phyloP scores from a whole-genome alignment of 2,113 vertebrate genomes.

The Zosterops lateralis region DNA sequence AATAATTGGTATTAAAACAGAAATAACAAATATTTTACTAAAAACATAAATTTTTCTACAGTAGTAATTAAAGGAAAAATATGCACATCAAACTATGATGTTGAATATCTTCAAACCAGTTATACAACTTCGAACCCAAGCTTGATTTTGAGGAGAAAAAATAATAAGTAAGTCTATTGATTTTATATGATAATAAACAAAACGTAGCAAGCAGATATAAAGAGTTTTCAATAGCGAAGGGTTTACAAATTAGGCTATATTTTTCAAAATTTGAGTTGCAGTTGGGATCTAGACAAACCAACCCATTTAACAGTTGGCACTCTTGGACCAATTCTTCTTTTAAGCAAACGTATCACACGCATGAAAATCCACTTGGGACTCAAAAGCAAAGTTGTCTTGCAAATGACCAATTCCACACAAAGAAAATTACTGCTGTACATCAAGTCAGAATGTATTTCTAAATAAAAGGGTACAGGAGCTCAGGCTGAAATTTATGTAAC shows the following conservation, averaged over 20 bases:
- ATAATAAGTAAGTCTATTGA: background rate
- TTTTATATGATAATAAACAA: background rate
- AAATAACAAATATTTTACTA: background rate
- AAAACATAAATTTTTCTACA: background rate
- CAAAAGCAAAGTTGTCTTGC: background rate
- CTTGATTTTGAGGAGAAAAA: background rate
- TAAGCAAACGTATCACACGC: background rate
- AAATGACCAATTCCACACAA: background rate
- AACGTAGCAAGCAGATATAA: background rate
- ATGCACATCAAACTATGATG: background rate
- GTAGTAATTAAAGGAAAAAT: background rate
- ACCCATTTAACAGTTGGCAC: background rate
- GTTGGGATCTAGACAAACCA: background rate
- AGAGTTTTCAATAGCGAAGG: background rate
- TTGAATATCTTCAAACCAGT: background rate
- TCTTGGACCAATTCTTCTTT: background rate
- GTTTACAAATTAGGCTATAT: background rate
- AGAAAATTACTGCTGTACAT: background rate
- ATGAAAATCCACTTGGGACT: background rate
- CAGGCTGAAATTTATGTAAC: background rate
- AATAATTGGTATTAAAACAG: background rate
- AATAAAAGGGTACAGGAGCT: background rate
- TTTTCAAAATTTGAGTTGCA: background rate
- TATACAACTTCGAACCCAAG: background rate
- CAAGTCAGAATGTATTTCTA: background rate